These are phyloP conservation scores for Eidolon dupreanum DNA, from an alignment of 2,797 vertebrate genomes.

Conservation along the genomic window DNA sequence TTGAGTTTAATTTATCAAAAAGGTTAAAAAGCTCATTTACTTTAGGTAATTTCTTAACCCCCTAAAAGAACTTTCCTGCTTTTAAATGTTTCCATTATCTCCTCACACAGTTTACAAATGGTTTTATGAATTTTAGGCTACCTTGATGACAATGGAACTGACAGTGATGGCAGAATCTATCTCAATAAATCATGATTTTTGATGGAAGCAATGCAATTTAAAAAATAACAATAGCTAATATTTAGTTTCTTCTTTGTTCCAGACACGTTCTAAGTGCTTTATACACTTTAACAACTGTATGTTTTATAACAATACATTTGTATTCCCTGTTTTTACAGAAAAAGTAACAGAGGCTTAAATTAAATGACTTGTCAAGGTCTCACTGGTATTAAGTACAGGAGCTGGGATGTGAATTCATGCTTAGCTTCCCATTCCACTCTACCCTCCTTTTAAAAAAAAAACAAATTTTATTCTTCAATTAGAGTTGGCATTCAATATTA, in stretches of 20 bases:
- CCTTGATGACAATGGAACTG: constrained; percentile 21
- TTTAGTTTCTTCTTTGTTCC: constrained; percentile 53
- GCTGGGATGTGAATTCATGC: constrained; percentile 23
- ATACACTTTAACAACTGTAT: constrained; percentile 6
- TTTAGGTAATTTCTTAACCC: constrained; percentile 59
- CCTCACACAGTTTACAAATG: constrained; percentile 18
- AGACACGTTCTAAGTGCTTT: constrained; percentile 27
- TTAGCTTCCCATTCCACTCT: neutral
- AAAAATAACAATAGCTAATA: constrained; percentile 20
- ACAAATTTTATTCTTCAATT: no score
- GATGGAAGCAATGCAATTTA: constrained; percentile 32
- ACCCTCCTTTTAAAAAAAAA: neutral
- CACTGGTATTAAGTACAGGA: neutral
- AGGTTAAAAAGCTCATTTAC: constrained; percentile 64
- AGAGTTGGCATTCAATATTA: no score
- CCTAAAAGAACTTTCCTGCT: neutral
- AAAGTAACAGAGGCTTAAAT: constrained; percentile 32
- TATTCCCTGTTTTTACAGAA: constrained; percentile 37
- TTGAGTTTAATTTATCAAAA: constrained; percentile 65
- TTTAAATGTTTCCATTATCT: constrained; percentile 64
- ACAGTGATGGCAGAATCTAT: constrained; percentile 43
- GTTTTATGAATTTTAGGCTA: constrained; percentile 49
- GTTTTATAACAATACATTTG: constrained; percentile 32
- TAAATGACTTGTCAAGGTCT: neutral
- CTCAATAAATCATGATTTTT: constrained; percentile 55